These are phyloP conservation scores for Yasuhikotakia modesta DNA, from an alignment of 2,797 vertebrate genomes.

Conservation along the genomic window DNA sequence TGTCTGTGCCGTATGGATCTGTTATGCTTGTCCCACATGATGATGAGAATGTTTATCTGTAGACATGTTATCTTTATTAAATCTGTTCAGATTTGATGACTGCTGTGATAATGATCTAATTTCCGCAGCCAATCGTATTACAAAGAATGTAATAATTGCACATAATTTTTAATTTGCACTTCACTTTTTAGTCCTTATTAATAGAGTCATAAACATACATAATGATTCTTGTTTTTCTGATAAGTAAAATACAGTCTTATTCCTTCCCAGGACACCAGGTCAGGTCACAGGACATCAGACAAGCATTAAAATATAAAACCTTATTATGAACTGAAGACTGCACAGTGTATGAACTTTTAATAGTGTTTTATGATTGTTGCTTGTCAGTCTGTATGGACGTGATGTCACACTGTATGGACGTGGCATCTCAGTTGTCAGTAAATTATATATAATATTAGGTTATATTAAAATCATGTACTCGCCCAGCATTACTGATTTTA, in stretches of 20 bases:
- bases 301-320: neutral
- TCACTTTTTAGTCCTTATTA: neutral
- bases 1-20: constrained; percentile 15
- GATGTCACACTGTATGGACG: too few relatives aligned
- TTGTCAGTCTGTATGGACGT: too few relatives aligned
- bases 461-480: neutral
- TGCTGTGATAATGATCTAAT: constrained; percentile 32
- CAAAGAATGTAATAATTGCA: constrained; percentile 29
- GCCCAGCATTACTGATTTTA: constrained; percentile 1
- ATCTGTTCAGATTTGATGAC: constrained; percentile 21
- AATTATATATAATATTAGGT: too few relatives aligned
- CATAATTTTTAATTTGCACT: neutral
- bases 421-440: too few relatives aligned
- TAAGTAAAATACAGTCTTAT: constrained; percentile 1
- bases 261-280: neutral
- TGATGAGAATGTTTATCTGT: constrained; percentile 33
- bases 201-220: neutral
- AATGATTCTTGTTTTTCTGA: constrained; percentile 2
- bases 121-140: constrained; percentile 2
- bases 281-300: neutral
- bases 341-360: too few relatives aligned
- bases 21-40: constrained; percentile 13
- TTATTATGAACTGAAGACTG: neutral
- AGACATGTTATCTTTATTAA: too few relatives aligned
- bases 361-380: too few relatives aligned